phyloP scores from a whole-genome alignment of 2,113 vertebrate species.

The Cochlearius cochlearius region DNA sequence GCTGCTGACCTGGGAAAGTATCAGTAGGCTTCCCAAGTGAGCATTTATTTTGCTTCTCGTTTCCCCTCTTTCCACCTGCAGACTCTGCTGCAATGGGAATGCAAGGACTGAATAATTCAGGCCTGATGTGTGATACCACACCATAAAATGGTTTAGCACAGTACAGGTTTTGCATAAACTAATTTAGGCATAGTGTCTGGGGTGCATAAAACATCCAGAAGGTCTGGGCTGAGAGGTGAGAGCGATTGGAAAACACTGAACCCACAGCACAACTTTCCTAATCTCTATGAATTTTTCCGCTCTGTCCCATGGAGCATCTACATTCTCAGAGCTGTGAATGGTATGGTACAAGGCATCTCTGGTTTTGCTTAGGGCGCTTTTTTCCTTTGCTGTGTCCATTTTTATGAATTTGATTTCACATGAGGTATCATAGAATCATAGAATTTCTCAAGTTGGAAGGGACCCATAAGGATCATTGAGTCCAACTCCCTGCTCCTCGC shows the following conservation, averaged over 20 bases:
- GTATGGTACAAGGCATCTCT: not conserved
- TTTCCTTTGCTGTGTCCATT: not conserved
- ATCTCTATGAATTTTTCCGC: not conserved
- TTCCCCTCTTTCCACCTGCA: not conserved
- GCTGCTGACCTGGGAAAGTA: not conserved
- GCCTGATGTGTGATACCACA: not conserved
- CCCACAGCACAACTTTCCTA: not conserved
- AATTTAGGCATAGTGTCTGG: not conserved
- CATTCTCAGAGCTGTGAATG: not conserved
- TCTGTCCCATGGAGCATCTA: not conserved
- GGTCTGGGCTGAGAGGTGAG: not conserved
- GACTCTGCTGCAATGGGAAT: not conserved
- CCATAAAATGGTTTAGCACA: not conserved
- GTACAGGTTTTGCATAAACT: not conserved
- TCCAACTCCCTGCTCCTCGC: not conserved
- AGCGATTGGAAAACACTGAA: not conserved
- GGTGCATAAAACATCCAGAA: not conserved
- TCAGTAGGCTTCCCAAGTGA: not conserved
- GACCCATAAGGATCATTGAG: too few relatives aligned
- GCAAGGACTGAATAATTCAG: not conserved
- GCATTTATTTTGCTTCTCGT: not conserved
- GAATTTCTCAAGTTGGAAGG: not conserved
- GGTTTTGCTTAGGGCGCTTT: not conserved
- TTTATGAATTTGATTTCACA: not conserved
- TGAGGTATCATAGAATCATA: not conserved